phyloP scores from a whole-genome alignment of 2,888 invertebrate species.

The Willowsia nigromaculata region DNA sequence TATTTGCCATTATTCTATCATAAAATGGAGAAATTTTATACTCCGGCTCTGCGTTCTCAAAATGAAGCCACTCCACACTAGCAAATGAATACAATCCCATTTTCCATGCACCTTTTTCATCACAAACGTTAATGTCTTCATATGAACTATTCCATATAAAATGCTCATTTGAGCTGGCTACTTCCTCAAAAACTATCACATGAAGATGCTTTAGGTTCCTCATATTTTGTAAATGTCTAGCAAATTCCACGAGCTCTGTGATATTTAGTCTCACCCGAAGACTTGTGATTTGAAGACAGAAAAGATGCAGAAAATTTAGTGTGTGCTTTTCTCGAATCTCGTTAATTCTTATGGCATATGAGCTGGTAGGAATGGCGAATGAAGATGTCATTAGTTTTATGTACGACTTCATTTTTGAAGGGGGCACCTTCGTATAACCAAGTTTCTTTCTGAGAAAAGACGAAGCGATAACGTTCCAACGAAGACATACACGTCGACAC shows the following conservation, averaged over 20 bases:
- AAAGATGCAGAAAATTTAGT: constrained; percentile 36
- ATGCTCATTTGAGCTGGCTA: neutral
- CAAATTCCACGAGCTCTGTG: constrained; percentile 58
- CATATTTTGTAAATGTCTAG: constrained; percentile 59
- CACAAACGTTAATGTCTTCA: neutral
- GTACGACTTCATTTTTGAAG: constrained; percentile 63
- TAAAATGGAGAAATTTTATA: constrained; percentile 52
- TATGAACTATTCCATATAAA: constrained; percentile 1
- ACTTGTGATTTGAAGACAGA: constrained; percentile 43
- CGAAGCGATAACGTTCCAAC: constrained; percentile 71
- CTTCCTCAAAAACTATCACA: constrained; percentile 57
- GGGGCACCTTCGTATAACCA: constrained; percentile 46
- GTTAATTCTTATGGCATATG: constrained; percentile 70
- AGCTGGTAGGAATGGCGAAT: constrained; percentile 63
- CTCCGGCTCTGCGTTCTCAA: constrained; percentile 62
- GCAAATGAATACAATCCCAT: constrained; percentile 49
- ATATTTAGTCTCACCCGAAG: constrained; percentile 66
- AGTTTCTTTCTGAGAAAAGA: constrained; percentile 43
- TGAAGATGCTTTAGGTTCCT: constrained; percentile 59
- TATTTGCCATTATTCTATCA: constrained; percentile 54
- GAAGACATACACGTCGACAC: constrained; percentile 61
- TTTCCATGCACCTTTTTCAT: constrained; percentile 50
- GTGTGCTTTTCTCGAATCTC: constrained; percentile 2
- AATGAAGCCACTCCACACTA: constrained; percentile 35
- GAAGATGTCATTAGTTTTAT: constrained; percentile 59